Evolutionary conservation across 2,888 invertebrate species (phyloP).

Genomic region (Protophormia terraenovae): DNA sequence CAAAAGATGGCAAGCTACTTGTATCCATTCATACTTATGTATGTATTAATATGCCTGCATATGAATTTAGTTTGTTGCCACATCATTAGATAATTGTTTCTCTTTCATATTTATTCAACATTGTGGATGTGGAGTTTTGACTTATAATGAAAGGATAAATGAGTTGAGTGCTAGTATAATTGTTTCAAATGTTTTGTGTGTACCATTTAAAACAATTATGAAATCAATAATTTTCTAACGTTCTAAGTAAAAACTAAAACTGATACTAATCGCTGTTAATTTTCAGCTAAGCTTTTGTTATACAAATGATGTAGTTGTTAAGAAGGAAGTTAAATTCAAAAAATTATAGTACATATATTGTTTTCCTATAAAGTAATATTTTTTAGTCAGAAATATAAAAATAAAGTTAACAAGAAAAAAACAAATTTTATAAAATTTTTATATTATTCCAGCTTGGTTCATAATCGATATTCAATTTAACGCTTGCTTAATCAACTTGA

Average conservation of each 20-base stretch:
- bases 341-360: no score
- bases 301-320: background rate
- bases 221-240: conserved; percentile 40
- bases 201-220: conserved; percentile 50
- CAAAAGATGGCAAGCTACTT: no score
- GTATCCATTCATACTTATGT: background rate
- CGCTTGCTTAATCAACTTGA: conserved; percentile 72
- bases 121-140: background rate
- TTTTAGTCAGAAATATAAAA: background rate
- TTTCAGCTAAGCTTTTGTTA: background rate
- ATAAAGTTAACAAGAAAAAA: background rate
- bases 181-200: conserved; percentile 33
- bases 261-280: conserved; percentile 1
- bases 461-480: conserved; percentile 73
- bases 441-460: conserved; percentile 37
- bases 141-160: background rate
- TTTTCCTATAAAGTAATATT: background rate
- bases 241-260: background rate
- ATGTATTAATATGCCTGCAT: background rate
- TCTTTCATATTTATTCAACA: conserved; percentile 32
- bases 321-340: no score
- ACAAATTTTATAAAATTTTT: background rate
- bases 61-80: conserved; percentile 46
- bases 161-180: conserved; percentile 24
- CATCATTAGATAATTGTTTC: conserved; percentile 65